Base-by-base conservation (phyloP, 2,888 invertebrate species). In the Dynastes maya region DNA sequence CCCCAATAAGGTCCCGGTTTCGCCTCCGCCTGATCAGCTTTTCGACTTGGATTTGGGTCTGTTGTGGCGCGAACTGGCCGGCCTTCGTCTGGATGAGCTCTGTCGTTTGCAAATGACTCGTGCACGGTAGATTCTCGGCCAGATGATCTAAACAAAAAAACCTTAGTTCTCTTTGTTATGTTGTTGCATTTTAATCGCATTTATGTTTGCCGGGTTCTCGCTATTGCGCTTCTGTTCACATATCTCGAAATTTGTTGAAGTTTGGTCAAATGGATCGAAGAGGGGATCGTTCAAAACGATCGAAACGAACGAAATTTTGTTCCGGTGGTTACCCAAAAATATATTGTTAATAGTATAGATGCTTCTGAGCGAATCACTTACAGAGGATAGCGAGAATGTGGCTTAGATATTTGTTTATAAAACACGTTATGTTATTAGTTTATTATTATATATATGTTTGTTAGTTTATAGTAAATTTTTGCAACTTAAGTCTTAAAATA, bases 51-150 rank as follows among this genome's bases (percentile, higher is more conserved):
- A 89, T 83, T 82, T 89, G 82, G 89, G 89, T 58, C 82, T 89
- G 83, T 82, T 89, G 83, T 89, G 89, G 89, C 88, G 89, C 82
- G 89, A 89, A 81, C 83, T 89, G 84, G 89, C 89, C 77, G 89
- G 89, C 80, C 85, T 89, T 82, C 87, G 89, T 77, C 85, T 89
- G 82, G 89, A 89, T 83, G 89, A 89, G 85, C 88, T 89, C 83
- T 89, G 88, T 85, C 88, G 88, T 79, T 83, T 89, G 82, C 89
- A 89, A 84, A 85, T 89, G 82, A 88, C 88, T 49, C 85, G 88
- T 82, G 87, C 88, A 78, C 88, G 89, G 86, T 89, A 88, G 86
- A 85, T 84, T 74, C 81, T 78, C 78, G 45, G 37, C 67, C 72
- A 77, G 70, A 61, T 65, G 55, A 58, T 76, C 79, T 22, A 55